Percentiles rank a stretch among this genome's conserved stretches.
Conservation (phyloP, 1,140 invertebrate genomes). For the Episyrphus balteatus region DNA sequence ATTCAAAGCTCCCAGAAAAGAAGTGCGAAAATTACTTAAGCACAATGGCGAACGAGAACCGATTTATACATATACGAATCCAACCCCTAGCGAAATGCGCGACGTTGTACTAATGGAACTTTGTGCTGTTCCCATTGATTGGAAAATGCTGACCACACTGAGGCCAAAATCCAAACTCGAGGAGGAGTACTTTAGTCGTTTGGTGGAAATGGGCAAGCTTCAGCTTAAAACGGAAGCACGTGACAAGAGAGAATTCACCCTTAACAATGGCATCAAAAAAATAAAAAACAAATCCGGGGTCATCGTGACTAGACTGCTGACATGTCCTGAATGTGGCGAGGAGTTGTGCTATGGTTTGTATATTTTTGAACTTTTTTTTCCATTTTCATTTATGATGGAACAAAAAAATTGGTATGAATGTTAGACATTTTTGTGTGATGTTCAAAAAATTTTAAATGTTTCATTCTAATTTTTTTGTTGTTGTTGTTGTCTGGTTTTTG, state of each 20-base stretch:
- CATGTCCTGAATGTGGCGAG: conserved; percentile 69
- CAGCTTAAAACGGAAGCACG: conserved; percentile 53
- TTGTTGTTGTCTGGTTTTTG: conserved; percentile 1
- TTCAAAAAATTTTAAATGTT: background rate
- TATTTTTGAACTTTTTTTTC: conserved; percentile 38
- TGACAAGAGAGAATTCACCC: conserved; percentile 49
- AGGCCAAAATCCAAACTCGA: conserved; percentile 70
- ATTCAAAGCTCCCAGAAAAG: conserved; percentile 40
- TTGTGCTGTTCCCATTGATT: conserved; percentile 77
- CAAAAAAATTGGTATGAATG: background rate
- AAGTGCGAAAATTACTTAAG: conserved; percentile 24
- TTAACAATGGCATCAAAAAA: conserved; percentile 54
- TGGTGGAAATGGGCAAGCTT: conserved; percentile 71
- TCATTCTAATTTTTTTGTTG: background rate
- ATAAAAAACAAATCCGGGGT: conserved; percentile 68
- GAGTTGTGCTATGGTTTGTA: conserved; percentile 66
- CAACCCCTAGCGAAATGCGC: conserved; percentile 71
- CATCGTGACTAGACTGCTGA: conserved; percentile 59
- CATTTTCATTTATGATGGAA: no score
- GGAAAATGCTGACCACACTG: conserved; percentile 81
- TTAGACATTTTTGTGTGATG: background rate
- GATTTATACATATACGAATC: conserved; percentile 54
- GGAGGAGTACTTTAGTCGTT: conserved; percentile 75
- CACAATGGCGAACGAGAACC: conserved; percentile 26
- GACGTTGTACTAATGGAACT: conserved; percentile 57